Base-by-base conservation (phyloP, 1,140 invertebrate genomes). In the Helicorthomorpha holstii region DNA sequence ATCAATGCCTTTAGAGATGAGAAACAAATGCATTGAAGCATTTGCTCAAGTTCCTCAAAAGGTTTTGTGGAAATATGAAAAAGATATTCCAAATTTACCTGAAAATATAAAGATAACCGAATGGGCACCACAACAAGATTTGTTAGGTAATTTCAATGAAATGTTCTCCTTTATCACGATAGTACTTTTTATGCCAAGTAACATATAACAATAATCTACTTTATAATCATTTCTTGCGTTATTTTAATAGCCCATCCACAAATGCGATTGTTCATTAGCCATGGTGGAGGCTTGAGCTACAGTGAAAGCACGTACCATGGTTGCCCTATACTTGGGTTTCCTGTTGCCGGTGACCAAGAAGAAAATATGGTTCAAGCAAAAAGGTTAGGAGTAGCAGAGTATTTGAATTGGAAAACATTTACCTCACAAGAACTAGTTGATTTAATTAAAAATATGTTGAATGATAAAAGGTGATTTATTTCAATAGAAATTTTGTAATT, bases 251-350 rank as follows among this genome's bases (percentile, higher is more conserved):
- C 73, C 29, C 80, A 83, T 66, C 69, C 71, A 1, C 82, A 82
- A 56, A 67, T 81, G 1, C 74, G 73, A 59, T 66, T 73, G 0
- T 82, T 85, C 55, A 76, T 85, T 27, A 80, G 79, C 0, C 80
- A 84, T 57, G 80, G 78, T 10, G 83, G 83, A 16, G 61, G 77
- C 22, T 67, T 81, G 25, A 81, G 81, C 50, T 70, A 76, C 7
- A 75, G 78, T 55, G 83, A 85, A 66, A 75, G 80, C 1, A 65
- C 83, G 14, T 77, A 79, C 63, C 75, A 79, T 56, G 76, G 75
- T 59, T 74, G 80, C 3, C 82, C 82, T 1, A 68, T 83, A 2
- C 64, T 85, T 22, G 79, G 76, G 1, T 70, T 83, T 51, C 82
- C 83, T 26, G 67, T 83, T 23, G 73, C 78, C 29, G 70, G 69